Base-by-base conservation (phyloP, 2,113 vertebrate genomes). In the Dipodomys stephensi region DNA sequence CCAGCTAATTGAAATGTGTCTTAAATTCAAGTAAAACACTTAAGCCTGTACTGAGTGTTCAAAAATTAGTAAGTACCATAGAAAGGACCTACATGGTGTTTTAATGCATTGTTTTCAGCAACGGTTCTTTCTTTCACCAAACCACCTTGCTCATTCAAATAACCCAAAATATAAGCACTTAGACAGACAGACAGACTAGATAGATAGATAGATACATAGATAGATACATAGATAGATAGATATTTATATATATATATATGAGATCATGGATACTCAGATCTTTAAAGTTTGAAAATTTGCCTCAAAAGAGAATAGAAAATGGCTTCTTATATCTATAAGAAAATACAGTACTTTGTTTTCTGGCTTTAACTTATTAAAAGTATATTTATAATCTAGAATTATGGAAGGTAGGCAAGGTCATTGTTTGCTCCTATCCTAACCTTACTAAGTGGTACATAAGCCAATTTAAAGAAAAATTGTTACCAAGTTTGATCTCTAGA, bases 161-260 rank as follows among this genome's bases (percentile, higher is more conserved):
- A n/a, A 91, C 46, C 53, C 71, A 73, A 90, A 94, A 92, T 83
- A 77, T 9, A 94, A 83, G 69, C 53, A 13, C 53, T 39, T 39
- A 39, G 39, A 39, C 3, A 39, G 39, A 6, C 5, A 39, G 39
- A 39, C 39, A 39, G 39, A 39, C 39, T 39, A 39, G 39, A 39
- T 39, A 39, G 39, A 39, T 39, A 39, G n/a, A n/a, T n/a, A n/a
- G n/a, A n/a, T n/a, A n/a, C n/a, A n/a, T n/a, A n/a, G n/a, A n/a
- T n/a, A n/a, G n/a, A n/a, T n/a, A n/a, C n/a, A n/a, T 35, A n/a
- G n/a, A n/a, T n/a, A n/a, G n/a, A n/a, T n/a, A n/a, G n/a, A n/a
- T n/a, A n/a, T n/a, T n/a, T n/a, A 35, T 57, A 13, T 57, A 18
- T 57, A 18, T 57, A 18, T 57, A 4, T 57, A 18, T 57, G 15